Base-by-base conservation (phyloP, 2,113 vertebrate genomes). In the Desmodus rotundus region DNA sequence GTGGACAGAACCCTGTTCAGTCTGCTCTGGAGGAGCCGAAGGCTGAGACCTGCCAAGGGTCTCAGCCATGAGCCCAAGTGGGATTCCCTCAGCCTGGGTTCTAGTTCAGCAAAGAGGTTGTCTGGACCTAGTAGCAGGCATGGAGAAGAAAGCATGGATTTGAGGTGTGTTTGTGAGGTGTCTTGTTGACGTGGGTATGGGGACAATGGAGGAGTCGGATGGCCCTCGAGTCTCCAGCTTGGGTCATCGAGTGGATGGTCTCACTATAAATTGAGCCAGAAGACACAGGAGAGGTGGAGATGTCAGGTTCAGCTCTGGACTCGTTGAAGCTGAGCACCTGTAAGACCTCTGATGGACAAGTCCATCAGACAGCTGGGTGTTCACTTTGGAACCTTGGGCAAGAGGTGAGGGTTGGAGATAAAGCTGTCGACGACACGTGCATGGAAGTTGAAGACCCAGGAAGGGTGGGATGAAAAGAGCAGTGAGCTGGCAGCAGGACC, bases 331-430 rank as follows among this genome's bases (percentile, higher is more conserved):
- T 19, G 26, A 86, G 54, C 1, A 3, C 45, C 73, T 50, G 24
- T 0, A 0, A 65, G 54, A 11, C 17, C 0, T 76, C 47, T 67
- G 26, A 11, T 2, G 9, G 63, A 17, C 31, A 22, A 5, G 41
- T 14, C 70, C 15, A 4, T 41, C 74, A 28, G 26, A 58, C 74
- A 61, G 8, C 2, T 6, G 8, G 12, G 26, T 10, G 36, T 61
- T 76, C 52, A n/a, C 8, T 19, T 78, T 1, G 36, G 45, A 84
- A 43, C 56, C 43, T 20, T 45, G 9, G 56, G 33, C 11, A 56
- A 52, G 28, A 41, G 17, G 41, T 16, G 14, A 54, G 41, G 50
- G n/a, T n/a, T 82, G 31, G n/a, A 52, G 67, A 19, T 15, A 38
- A 82, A 72, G 45, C 15, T 3, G 61, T 43, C 47, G 74, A 38